phyloP scores from a whole-genome alignment of 1,140 invertebrate species.

The Pogonomyrmex barbatus region DNA sequence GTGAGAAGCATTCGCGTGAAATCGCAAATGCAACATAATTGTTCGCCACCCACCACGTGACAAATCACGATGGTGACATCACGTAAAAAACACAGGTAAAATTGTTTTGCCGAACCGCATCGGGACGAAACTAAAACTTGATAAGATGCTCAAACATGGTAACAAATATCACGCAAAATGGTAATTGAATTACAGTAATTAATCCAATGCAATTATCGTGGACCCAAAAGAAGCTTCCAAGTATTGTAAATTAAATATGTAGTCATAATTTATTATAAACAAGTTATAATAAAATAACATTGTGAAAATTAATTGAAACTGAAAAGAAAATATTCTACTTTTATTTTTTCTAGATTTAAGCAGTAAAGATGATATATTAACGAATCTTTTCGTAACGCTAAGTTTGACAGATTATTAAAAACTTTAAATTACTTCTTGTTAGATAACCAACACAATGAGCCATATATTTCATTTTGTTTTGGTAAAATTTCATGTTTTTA shows the following conservation, averaged over 20 bases:
- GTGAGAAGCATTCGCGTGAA: slow-evolving; percentile 79
- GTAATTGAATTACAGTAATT: slow-evolving; percentile 7
- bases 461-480: neutral
- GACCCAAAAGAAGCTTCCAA: neutral
- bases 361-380: neutral
- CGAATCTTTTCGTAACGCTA: neutral
- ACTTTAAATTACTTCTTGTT: neutral
- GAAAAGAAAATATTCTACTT: neutral
- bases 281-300: neutral
- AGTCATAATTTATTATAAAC: neutral
- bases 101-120: slow-evolving; percentile 72
- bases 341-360: neutral
- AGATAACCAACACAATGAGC: neutral
- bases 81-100: slow-evolving; percentile 78
- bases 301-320: neutral
- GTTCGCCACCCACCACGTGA: slow-evolving; percentile 84
- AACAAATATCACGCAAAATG: neutral
- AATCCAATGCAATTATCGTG: neutral
- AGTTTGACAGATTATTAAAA: slow-evolving; percentile 2
- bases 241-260: neutral
- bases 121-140: slow-evolving; percentile 71
- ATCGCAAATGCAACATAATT: too few species aligned
- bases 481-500: neutral
- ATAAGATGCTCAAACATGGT: neutral
- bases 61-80: slow-evolving; percentile 81